These are phyloP conservation scores for Aselliscus stoliczkanus DNA, from an alignment of 2,797 vertebrate genomes.

Conservation along the genomic window DNA sequence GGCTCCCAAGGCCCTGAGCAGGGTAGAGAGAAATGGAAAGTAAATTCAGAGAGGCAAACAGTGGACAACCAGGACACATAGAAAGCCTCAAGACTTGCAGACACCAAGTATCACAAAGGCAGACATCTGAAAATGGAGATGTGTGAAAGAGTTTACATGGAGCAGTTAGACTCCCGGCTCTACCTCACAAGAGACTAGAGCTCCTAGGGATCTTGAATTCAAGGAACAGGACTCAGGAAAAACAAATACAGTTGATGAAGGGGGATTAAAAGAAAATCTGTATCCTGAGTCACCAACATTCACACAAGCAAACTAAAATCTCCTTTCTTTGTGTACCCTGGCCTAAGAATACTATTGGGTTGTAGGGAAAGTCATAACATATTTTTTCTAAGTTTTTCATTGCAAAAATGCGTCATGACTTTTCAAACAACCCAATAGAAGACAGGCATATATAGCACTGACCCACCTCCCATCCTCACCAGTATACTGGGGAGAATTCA, in stretches of 20 bases:
- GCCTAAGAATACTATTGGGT: neutral
- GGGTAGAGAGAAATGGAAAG: neutral
- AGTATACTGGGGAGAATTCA: neutral
- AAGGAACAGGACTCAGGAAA: neutral
- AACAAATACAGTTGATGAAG: neutral
- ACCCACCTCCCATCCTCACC: neutral
- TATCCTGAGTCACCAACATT: neutral
- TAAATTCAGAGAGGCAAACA: neutral
- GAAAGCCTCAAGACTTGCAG: neutral
- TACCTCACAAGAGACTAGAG: neutral
- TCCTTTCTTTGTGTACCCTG: neutral
- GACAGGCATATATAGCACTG: neutral
- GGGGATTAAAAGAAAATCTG: neutral
- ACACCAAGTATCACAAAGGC: neutral
- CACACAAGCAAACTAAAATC: neutral
- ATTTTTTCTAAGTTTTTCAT: no score
- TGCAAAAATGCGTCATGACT: no score
- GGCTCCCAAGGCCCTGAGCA: no score
- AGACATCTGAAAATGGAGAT: neutral
- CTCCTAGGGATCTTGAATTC: neutral
- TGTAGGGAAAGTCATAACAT: no score
- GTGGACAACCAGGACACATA: neutral
- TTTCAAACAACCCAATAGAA: no score
- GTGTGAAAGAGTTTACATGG: neutral
- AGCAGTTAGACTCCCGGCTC: neutral